Base-by-base conservation (phyloP, 2,113 vertebrate genomes). In the Caretta caretta region DNA sequence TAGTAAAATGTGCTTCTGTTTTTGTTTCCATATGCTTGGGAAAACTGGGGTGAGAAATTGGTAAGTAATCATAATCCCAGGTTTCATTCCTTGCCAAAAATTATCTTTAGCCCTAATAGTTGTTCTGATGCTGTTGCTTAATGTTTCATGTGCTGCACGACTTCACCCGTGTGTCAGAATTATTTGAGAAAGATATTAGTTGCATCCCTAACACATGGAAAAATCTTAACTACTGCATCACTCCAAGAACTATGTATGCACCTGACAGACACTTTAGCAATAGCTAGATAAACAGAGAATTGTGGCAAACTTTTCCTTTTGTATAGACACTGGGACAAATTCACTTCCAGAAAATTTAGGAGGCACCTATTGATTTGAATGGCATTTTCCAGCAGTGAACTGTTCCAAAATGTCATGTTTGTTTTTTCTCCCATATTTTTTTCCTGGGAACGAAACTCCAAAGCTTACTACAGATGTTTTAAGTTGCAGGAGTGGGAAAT, bases 1-100 rank as follows among this genome's bases (percentile, higher is more conserved):
- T 87, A 92, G 84, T 83, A 94, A 65, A 79, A 22, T 80, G 1
- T 13, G 19, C 65, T 95, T 95, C 87, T 95, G 17, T 89, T 90
- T 93, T 89, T 83, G 35, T 96, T 53, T 89, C 49, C 0, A 0
- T 57, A 88, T 83, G 75, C 82, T 92, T 94, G 83, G 90, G 76
- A 92, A 92, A 94, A 90, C 8, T 48, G 19, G 7, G 16, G 78
- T 80, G 53, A 50, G 84, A 93, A 81, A 7, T 0, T 3, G 81
- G 75, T 56, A 13, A 80, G 22, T 51, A 42, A 51, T 84, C 78
- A 80, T 62, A 94, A 5, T 59, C 69, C 56, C 48, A 25, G 31
- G 35, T 80, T 86, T 84, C 86, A 6, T 96, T 95, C n/a, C 54
- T 87, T 5, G 59, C 29, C 62, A 20, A 38, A 11, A 92, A 78